Percentiles rank a stretch among this genome's conserved stretches.
phyloP scores from a whole-genome alignment of 2,888 invertebrate genomes.

The Hypena proboscidalis region DNA sequence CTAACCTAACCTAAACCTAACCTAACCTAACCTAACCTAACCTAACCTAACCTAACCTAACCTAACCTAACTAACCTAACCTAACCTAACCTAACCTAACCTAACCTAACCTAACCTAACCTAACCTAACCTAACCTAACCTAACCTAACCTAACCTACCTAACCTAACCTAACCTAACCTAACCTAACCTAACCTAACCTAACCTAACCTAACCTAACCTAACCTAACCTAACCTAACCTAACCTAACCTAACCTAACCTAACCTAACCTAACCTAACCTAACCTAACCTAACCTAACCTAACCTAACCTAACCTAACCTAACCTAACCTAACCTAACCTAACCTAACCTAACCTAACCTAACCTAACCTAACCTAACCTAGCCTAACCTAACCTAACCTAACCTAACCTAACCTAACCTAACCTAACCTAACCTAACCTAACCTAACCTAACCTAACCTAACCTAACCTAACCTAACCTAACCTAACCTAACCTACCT shows the following conservation, averaged over 20 bases:
- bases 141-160: constrained; percentile 15
- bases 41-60: constrained; percentile 11
- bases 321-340: constrained; percentile 10
- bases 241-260: constrained; percentile 11
- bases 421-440: constrained; percentile 9
- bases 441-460: constrained; percentile 7
- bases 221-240: constrained; percentile 9
- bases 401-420: constrained; percentile 9
- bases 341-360: constrained; percentile 3
- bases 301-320: constrained; percentile 13
- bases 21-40: constrained; percentile 15
- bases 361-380: constrained; percentile 1
- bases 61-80: constrained; percentile 10
- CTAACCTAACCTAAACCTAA: constrained; percentile 18
- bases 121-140: constrained; percentile 20
- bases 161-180: neutral
- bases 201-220: constrained; percentile 17
- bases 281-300: constrained; percentile 18
- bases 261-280: constrained; percentile 14
- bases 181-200: constrained; percentile 2
- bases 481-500: neutral
- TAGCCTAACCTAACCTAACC: constrained; percentile 2
- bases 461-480: neutral
- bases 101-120: constrained; percentile 19
- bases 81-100: constrained; percentile 11